Percentiles rank a stretch among this genome's conserved stretches.
phyloP scores from a whole-genome alignment of 1,140 invertebrate genomes.

The Bombus cullumanus region DNA sequence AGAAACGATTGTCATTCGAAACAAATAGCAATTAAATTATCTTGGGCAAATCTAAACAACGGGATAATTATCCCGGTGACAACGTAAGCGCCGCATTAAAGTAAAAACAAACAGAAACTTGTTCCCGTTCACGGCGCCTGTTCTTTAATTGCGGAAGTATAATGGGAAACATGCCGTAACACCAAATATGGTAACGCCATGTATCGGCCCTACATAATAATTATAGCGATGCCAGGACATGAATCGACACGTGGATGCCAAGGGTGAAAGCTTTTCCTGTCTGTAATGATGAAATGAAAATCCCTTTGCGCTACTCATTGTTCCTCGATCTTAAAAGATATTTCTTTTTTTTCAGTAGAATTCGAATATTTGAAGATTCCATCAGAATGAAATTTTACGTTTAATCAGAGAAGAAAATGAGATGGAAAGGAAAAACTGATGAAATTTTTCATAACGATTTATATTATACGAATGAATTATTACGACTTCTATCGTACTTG shows the following conservation, averaged over 20 bases:
- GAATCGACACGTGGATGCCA: not conserved
- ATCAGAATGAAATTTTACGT: not conserved
- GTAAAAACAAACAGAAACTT: not conserved
- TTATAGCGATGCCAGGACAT: constrained; percentile 1
- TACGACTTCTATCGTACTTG: no score
- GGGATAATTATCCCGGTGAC: constrained; percentile 23
- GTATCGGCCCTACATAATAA: constrained; percentile 25
- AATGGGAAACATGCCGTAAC: constrained; percentile 24
- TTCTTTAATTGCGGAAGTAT: constrained; percentile 45
- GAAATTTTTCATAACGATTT: not conserved
- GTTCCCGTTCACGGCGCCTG: constrained; percentile 14
- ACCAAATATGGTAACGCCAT: not conserved
- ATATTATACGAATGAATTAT: no score
- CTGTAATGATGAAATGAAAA: not conserved
- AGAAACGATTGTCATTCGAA: no score
- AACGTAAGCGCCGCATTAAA: not conserved
- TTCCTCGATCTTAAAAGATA: not conserved
- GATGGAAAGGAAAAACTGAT: not conserved
- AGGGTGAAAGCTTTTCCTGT: constrained; percentile 13
- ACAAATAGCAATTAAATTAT: constrained; percentile 7
- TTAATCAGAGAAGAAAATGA: not conserved
- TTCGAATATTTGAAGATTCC: not conserved
- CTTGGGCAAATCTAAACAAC: not conserved
- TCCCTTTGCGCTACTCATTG: not conserved
- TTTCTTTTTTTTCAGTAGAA: not conserved